Conservation (phyloP, 2,888 invertebrate species). For the Cabera pusaria region DNA sequence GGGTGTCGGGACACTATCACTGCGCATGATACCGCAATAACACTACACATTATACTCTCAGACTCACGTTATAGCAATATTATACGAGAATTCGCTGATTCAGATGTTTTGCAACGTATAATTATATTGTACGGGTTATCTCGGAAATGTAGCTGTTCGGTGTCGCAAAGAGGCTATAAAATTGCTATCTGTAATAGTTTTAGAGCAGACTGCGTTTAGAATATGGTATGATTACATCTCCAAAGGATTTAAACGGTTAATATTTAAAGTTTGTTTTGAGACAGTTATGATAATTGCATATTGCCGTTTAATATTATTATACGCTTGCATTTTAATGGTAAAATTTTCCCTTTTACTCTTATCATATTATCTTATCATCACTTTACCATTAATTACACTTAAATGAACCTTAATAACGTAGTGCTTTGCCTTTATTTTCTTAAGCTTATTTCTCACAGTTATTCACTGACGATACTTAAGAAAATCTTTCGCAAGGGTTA, state of each 20-base stretch:
- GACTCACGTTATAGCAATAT: constrained; percentile 49
- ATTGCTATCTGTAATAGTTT: constrained; percentile 17
- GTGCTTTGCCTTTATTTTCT: too few relatives aligned
- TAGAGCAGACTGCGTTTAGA: constrained; percentile 13
- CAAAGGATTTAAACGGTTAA: too few relatives aligned
- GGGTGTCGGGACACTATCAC: constrained; percentile 44
- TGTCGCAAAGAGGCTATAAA: constrained; percentile 13
- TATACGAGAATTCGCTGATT: constrained; percentile 41
- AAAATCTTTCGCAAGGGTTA: constrained; percentile 14
- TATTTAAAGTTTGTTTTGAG: too few relatives aligned
- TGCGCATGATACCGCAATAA: constrained; percentile 59
- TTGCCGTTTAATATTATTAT: too few relatives aligned
- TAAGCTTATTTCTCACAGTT: too few relatives aligned
- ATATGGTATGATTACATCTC: constrained; percentile 3
- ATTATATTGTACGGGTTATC: constrained; percentile 25
- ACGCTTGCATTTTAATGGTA: too few relatives aligned
- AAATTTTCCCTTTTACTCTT: too few relatives aligned
- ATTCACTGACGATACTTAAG: constrained; percentile 3
- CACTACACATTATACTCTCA: constrained; percentile 53
- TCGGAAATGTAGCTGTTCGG: constrained; percentile 9
- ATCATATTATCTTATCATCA: too few relatives aligned
- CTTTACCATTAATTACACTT: too few relatives aligned
- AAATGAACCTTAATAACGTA: too few relatives aligned
- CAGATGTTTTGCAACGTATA: constrained; percentile 39
- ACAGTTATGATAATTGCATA: too few relatives aligned